Evolutionary conservation across 2,797 vertebrate species (phyloP), one percentile per base, ranked within the genome.

Genomic region (Falco novaeseelandiae): DNA sequence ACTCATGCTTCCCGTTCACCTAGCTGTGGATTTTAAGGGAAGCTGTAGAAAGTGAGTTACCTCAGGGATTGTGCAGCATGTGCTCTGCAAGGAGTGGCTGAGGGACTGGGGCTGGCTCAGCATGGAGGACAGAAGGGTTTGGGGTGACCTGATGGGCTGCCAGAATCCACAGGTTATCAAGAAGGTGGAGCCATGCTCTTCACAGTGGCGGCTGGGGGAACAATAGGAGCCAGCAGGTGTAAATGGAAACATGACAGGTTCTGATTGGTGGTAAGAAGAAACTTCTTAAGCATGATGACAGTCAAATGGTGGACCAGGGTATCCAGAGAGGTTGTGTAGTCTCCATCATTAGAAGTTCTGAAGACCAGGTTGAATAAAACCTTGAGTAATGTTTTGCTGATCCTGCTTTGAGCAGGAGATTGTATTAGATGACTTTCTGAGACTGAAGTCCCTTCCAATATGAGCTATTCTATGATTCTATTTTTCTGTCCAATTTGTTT

Each of bases 1-100:
- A 13, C 40, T 46, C 4, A 7, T 40, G 44, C 44, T 74, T 80
- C 30, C 46, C n/a, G 14, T 76, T 44, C 58, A 44, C 6, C 34
- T 21, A 40, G 16, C 34, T 54, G 23, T 0, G 0, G 54, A 18
- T 54, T 83, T 87, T 71, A 0, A 2, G 67, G 29, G 54, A 63
- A 67, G 44, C 21, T 73, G 29, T 22, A 32, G 44, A 9, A 77
- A 40, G 16, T 10, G 72, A 17, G 18, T n/a, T 54, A 14, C 59
- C 10, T 44, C 12, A 10, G 73, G 32, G 38, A 21, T 2, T 19
- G 29, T 25, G 32, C 27, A 40, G 23, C 34, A 4, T 8, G 23
- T 22, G 18, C 15, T 14, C 34, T 44, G 12, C 40, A n/a, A 51
- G 32, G 61, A 65, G 26, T 2, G 3, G 27, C 29, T 63, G 69